Evolutionary conservation across 2,797 vertebrate species (phyloP).

Genomic region (Sebastes trivittatus): DNA sequence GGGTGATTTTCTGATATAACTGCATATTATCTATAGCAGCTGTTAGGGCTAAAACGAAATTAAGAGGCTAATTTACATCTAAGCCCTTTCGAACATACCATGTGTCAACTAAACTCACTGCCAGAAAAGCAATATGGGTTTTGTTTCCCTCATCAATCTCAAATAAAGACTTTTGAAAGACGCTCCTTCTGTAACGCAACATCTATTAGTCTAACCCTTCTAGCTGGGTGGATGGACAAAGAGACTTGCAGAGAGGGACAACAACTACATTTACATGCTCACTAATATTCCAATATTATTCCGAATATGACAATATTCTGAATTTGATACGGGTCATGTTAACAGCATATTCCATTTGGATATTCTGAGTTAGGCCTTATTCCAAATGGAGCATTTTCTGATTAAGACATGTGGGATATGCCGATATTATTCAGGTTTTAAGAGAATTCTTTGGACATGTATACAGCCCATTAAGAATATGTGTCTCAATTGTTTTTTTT

Average conservation of each 20-base stretch:
- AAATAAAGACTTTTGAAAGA: not conserved
- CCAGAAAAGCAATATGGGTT: not conserved
- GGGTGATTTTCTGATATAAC: not conserved
- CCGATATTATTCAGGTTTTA: not conserved
- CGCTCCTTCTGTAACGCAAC: not conserved
- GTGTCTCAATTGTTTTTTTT: too few relatives aligned
- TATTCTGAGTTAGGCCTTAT: not conserved
- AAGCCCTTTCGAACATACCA: not conserved
- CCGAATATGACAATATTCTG: too few relatives aligned
- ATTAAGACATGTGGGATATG: not conserved
- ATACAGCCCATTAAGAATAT: too few relatives aligned
- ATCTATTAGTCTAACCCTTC: not conserved
- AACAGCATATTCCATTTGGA: not conserved
- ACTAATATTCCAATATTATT: not conserved
- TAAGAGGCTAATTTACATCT: slow-evolving; percentile 10
- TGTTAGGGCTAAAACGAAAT: slow-evolving; percentile 2
- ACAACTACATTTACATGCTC: not conserved
- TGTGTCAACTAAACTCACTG: not conserved
- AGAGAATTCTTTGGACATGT: too few relatives aligned
- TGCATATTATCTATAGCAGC: not conserved
- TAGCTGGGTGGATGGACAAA: not conserved
- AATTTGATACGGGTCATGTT: not conserved
- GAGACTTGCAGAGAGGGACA: not conserved
- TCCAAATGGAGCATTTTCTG: not conserved
- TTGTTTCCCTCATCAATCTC: not conserved